Evolutionary conservation across 2,113 vertebrate genomes (phyloP), one percentile per base, ranked within the genome.

Genomic region (Microtus montanus): DNA sequence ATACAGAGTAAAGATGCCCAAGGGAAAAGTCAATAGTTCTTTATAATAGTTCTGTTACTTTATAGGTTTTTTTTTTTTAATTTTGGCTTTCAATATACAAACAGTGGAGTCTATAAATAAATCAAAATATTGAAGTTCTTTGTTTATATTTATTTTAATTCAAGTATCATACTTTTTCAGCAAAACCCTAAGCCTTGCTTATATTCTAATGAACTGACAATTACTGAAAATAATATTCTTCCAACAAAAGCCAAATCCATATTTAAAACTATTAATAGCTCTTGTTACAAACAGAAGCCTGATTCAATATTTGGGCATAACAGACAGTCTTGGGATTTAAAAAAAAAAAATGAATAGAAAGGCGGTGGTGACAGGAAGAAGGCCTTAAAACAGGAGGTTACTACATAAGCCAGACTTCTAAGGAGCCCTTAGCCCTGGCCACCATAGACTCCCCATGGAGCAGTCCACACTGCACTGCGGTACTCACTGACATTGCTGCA

Each of bases 161-260:
- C 83, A 96, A 90, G 61, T 33, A 80, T 73, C 44, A 87, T 68
- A 78, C 15, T 64, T 95, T 92, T 13, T 26, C 77, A 95, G 80
- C n/a, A 92, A 92, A 95, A 93, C 7, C n/a, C 35, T 30, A 94
- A 87, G 52, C 17, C 30, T 87, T 88, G 74, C 30, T 78, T 74
- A 87, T 93, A 85, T 85, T 94, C 58, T 91, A 93, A 84, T 64
- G n/a, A 96, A 63, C 75, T 95, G 71, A 93, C 84, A 95, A 87
- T 89, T 95, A 87, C 75, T 38, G 8, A 92, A 96, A 95, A 92
- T 68, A 91, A 80, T 80, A 87, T 86, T 95, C 5, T 96, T 47
- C n/a, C 47, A 71, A 77, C 22, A 77, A 97, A 95, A 91, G 77
- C n/a, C 58, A 93, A 92, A 92, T 70, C 49, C 49, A 79, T 66